phyloP scores from a whole-genome alignment of 2,113 vertebrate species.

The Cyprichromis sp. region DNA sequence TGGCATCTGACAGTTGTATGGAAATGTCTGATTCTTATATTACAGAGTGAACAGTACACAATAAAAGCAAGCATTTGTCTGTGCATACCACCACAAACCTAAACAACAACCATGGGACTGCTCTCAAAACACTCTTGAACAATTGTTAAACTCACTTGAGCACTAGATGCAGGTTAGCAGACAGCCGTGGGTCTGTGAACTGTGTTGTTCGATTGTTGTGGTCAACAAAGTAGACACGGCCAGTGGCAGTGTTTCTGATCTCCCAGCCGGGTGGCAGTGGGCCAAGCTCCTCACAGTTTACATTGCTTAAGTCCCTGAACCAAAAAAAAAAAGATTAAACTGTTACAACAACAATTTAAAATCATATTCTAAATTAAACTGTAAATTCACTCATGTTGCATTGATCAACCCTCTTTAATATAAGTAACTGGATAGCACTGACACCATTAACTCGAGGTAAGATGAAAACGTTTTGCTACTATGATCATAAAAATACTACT shows the following conservation, averaged over 20 bases:
- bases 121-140: background rate
- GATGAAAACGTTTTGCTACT: background rate
- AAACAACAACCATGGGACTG: background rate
- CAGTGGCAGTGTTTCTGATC: slow-evolving; percentile 94
- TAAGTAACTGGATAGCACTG: background rate
- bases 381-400: background rate
- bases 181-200: slow-evolving; percentile 93
- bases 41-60: background rate
- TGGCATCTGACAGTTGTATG: background rate
- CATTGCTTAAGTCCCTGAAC: slow-evolving; percentile 76
- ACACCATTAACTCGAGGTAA: background rate
- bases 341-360: background rate
- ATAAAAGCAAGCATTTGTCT: background rate
- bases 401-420: background rate
- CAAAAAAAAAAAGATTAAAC: background rate
- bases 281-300: slow-evolving; percentile 97
- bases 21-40: background rate
- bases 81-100: background rate
- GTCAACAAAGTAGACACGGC: slow-evolving; percentile 96
- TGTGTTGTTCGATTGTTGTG: slow-evolving; percentile 98
- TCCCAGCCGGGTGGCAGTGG: slow-evolving; percentile 97
- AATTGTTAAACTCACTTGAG: slow-evolving; percentile 80
- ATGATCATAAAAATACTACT: background rate
- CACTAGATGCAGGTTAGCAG: slow-evolving; percentile 92
- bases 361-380: background rate